Percentiles rank a stretch among this genome's conserved stretches.
phyloP scores from a whole-genome alignment of 2,113 vertebrate species.

The Callorhinus ursinus region DNA sequence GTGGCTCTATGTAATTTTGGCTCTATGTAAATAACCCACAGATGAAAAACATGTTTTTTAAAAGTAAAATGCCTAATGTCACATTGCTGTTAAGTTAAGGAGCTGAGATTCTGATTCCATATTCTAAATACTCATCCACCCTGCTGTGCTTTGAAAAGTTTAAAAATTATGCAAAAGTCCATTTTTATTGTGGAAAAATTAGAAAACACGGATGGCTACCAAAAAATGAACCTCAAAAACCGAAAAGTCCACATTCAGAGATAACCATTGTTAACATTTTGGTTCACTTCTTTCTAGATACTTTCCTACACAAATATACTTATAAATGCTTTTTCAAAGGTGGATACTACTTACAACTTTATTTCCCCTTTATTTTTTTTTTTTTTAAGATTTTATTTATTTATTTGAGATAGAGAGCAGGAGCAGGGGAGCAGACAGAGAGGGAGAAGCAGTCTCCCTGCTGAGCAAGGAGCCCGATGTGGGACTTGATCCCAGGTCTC shows the following conservation, averaged over 20 bases:
- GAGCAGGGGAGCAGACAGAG: too few relatives aligned
- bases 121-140: neutral
- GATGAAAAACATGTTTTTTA: neutral
- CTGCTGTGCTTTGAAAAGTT: conserved; percentile 18
- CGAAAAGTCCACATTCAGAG: neutral
- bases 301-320: neutral
- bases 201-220: neutral
- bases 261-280: neutral
- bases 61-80: conserved; percentile 5
- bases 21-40: neutral
- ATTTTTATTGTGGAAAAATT: neutral
- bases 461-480: too few relatives aligned
- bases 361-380: neutral
- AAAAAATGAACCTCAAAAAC: neutral
- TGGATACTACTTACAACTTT: neutral
- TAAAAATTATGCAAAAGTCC: neutral
- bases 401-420: too few relatives aligned
- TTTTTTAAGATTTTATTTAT: too few relatives aligned
- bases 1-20: neutral
- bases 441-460: too few relatives aligned
- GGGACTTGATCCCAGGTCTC: too few relatives aligned
- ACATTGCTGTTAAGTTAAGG: conserved; percentile 1
- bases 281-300: neutral
- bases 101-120: neutral
- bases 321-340: conserved; percentile 10